phyloP scores from a whole-genome alignment of 2,113 vertebrate species.

The Nanorana parkeri region DNA sequence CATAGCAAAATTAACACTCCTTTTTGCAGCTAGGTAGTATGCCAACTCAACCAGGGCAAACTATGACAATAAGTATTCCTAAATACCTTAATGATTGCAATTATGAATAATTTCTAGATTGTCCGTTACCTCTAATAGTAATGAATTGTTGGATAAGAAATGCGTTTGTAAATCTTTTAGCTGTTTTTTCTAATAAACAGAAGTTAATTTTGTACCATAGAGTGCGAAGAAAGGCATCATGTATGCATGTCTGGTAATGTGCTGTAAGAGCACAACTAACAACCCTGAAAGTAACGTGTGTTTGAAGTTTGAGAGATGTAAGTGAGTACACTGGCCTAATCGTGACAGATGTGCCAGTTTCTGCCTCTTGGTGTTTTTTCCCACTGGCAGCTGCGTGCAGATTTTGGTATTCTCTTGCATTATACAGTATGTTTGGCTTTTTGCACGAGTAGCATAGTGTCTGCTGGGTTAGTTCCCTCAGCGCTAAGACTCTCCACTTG shows the following conservation, averaged over 20 bases:
- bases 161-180: not conserved
- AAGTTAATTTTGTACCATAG: not conserved
- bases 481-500: slow-evolving; percentile 19
- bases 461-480: slow-evolving; percentile 18
- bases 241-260: not conserved
- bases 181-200: not conserved
- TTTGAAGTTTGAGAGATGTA: slow-evolving; percentile 29
- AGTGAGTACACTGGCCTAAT: slow-evolving; percentile 7
- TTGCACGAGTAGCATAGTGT: slow-evolving; percentile 12
- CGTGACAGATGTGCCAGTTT: slow-evolving; percentile 38
- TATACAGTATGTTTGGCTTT: slow-evolving; percentile 45
- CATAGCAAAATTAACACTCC: no score
- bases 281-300: not conserved
- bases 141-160: not conserved
- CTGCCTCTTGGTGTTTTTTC: slow-evolving; percentile 30
- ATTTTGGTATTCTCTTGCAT: slow-evolving; percentile 34
- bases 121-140: not conserved
- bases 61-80: no score
- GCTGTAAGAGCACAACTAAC: not conserved
- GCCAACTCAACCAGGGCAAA: no score
- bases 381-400: slow-evolving; percentile 46
- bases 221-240: not conserved
- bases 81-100: no score
- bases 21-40: no score
- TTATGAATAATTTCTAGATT: no score